Evolutionary conservation across 1,140 invertebrate genomes (phyloP).

Genomic region (Asbolus verrucosus): DNA sequence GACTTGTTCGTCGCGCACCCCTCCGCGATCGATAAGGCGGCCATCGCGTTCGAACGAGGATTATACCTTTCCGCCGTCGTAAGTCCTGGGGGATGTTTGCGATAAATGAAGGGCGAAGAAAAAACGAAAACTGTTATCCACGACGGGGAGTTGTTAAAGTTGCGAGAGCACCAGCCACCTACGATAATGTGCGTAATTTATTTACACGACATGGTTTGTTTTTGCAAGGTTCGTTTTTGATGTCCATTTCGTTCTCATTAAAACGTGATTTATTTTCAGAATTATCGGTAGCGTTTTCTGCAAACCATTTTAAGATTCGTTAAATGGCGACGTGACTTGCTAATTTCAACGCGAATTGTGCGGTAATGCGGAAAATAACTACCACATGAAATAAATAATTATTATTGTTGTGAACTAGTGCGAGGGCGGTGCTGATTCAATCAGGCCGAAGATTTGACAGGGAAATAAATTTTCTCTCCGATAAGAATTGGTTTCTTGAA

Average conservation of each 20-base stretch:
- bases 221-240: not conserved
- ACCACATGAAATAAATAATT: not conserved
- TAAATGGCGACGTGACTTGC: conserved; percentile 1
- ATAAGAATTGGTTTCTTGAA: no score
- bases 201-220: conserved; percentile 20
- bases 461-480: no score
- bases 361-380: not conserved
- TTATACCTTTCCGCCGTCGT: not conserved
- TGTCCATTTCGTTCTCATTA: conserved; percentile 27
- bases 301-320: conserved; percentile 2
- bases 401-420: no score
- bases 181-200: conserved; percentile 12
- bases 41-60: conserved; percentile 3
- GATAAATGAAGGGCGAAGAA: no score
- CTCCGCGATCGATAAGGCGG: conserved; percentile 11
- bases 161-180: not conserved
- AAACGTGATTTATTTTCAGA: conserved; percentile 25
- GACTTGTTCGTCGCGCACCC: conserved; percentile 8
- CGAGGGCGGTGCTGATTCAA: no score
- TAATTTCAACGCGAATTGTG: conserved; percentile 5
- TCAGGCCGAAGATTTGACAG: no score
- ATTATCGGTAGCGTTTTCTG: conserved; percentile 9
- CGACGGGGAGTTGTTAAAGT: no score
- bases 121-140: no score
- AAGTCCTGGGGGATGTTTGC: no score